phyloP scores from a whole-genome alignment of 2,113 vertebrate species.

The Antechinus stuartii region DNA sequence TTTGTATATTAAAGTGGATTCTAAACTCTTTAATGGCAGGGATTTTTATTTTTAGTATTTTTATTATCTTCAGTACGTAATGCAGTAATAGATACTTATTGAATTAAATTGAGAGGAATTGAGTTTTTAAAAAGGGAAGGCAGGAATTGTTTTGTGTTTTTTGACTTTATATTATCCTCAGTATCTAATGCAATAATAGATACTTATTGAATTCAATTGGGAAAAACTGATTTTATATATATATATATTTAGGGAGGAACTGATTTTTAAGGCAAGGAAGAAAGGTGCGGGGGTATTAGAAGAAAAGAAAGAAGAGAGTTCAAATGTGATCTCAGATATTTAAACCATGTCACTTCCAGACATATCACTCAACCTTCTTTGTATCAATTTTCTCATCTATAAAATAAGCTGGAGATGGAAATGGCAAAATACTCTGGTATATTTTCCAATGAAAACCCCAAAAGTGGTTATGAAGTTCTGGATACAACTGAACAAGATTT shows the following conservation, averaged over 20 bases:
- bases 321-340: no score
- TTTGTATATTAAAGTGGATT: neutral
- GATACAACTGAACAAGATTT: slow-evolving; percentile 41
- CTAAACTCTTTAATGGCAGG: neutral
- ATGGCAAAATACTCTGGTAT: neutral
- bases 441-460: neutral
- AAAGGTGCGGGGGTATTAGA: no score
- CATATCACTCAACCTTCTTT: neutral
- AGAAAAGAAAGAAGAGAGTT: no score
- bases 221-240: no score
- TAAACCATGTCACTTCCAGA: no score
- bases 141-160: no score
- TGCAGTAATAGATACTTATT: neutral
- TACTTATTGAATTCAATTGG: no score
- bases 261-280: neutral
- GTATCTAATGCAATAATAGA: no score
- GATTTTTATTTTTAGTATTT: neutral
- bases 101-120: neutral
- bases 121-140: neutral
- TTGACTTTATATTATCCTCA: no score
- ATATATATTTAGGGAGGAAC: neutral
- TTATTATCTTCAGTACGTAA: neutral
- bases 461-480: neutral
- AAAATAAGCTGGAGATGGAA: neutral
- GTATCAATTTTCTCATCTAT: neutral